Percentiles rank a stretch among this genome's conserved stretches.
These are phyloP conservation scores for Xiphophorus hellerii DNA, from an alignment of 2,113 vertebrate genomes.

Conservation along the genomic window DNA sequence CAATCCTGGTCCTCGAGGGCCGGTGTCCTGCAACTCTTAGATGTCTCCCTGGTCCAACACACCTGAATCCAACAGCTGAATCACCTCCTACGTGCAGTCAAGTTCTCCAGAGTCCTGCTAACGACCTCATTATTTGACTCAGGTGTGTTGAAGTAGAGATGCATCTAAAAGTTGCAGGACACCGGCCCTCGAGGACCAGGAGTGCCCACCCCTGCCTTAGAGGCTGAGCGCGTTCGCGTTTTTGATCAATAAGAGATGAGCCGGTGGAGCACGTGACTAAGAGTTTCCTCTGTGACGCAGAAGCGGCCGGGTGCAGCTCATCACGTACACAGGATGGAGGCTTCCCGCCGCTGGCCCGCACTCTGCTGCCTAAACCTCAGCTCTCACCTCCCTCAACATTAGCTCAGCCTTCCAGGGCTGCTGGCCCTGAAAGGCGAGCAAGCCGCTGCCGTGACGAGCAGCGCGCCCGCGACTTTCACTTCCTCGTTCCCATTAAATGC, in stretches of 20 bases:
- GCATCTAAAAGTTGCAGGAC: too few species aligned
- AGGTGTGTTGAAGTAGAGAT: too few species aligned
- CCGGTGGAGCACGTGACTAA: constrained; percentile 40
- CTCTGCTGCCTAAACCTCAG: neutral
- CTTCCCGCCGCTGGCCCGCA: constrained; percentile 8
- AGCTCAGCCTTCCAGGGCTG: neutral
- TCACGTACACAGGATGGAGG: constrained; percentile 69
- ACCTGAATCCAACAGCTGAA: too few species aligned
- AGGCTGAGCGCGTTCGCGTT: neutral
- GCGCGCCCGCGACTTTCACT: rapidly evolving
- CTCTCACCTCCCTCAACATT: neutral
- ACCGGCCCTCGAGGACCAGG: too few species aligned
- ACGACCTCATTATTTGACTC: too few species aligned
- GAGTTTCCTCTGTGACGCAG: constrained; percentile 63
- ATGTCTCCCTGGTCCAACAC: too few species aligned
- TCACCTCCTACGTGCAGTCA: too few species aligned
- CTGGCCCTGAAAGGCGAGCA: neutral
- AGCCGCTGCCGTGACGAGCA: constrained; percentile 15
- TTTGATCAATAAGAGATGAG: neutral
- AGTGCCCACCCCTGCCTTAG: too few species aligned
- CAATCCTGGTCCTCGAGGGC: too few species aligned
- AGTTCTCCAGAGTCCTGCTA: too few species aligned
- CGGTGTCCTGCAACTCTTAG: too few species aligned
- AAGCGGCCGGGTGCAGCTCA: constrained; percentile 45
- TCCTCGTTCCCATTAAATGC: neutral